Evolutionary conservation across 2,113 vertebrate genomes (phyloP).

Genomic region (Ceyx melanurus): DNA sequence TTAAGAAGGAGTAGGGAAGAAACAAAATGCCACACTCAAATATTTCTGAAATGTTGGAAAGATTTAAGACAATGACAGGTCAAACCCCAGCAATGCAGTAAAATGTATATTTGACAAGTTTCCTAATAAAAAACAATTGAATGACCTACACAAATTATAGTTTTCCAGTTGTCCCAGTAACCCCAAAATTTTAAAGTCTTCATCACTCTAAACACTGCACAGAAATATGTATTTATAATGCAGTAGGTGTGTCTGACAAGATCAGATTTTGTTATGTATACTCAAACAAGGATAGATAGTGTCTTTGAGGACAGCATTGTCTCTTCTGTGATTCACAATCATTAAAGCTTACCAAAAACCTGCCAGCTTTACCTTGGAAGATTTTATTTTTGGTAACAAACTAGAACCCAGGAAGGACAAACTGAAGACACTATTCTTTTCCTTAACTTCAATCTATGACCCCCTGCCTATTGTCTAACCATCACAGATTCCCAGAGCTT

Average conservation of each 20-base stretch:
- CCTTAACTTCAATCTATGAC: neutral
- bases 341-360: neutral
- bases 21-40: neutral
- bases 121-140: neutral
- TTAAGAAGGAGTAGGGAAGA: neutral
- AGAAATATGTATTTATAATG: neutral
- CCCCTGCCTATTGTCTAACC: neutral
- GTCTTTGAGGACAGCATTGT: neutral
- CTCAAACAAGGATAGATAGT: neutral
- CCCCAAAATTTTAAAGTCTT: neutral
- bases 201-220: neutral
- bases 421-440: neutral
- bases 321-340: neutral
- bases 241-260: neutral
- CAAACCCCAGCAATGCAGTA: neutral
- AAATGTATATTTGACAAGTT: neutral
- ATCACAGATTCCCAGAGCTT: neutral
- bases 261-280: neutral
- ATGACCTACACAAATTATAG: neutral
- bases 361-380: neutral
- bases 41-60: neutral
- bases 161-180: neutral
- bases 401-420: neutral
- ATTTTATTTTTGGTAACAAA: neutral
- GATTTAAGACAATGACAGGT: neutral